Conservation (phyloP, 2,888 invertebrate species). For the Pterostichus niger region DNA sequence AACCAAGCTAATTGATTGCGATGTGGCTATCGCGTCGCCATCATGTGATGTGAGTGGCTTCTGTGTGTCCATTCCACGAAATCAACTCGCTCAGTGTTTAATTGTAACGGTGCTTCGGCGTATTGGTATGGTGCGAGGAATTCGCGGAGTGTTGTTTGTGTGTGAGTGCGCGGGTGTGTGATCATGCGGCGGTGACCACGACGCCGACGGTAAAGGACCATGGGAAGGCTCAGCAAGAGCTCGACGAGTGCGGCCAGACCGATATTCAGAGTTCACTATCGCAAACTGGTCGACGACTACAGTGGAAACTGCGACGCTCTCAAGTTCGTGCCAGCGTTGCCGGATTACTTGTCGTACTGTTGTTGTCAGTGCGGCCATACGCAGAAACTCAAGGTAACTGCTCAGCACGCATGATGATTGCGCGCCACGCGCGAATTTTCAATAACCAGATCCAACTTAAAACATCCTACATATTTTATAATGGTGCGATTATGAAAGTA, state of each 20-base stretch:
- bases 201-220: constrained; percentile 71
- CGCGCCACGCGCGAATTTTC: constrained; percentile 23
- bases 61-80: constrained; percentile 1
- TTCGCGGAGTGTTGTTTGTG: constrained; percentile 22
- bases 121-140: too few species aligned
- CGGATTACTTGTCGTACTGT: constrained; percentile 81
- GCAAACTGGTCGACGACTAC: constrained; percentile 80
- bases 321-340: constrained; percentile 78
- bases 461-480: constrained; percentile 26
- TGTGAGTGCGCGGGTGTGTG: constrained; percentile 38
- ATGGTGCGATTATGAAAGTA: too few species aligned
- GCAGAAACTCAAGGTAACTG: constrained; percentile 75
- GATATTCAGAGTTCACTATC: constrained; percentile 80
- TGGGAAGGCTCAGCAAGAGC: constrained; percentile 79
- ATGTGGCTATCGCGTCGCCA: constrained; percentile 9
- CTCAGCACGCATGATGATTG: constrained; percentile 28
- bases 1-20: neutral
- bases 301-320: constrained; percentile 75
- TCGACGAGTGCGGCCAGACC: constrained; percentile 76
- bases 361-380: constrained; percentile 82
- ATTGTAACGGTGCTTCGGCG: too few species aligned
- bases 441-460: constrained; percentile 18
- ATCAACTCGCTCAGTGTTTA: neutral
- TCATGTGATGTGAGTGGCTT: neutral
- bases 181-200: constrained; percentile 49